A percentile compares a stretch with the other conserved stretches of the same genome.
phyloP scores from a whole-genome alignment of 2,888 invertebrate genomes.

The Trichogramma dendrolimi region DNA sequence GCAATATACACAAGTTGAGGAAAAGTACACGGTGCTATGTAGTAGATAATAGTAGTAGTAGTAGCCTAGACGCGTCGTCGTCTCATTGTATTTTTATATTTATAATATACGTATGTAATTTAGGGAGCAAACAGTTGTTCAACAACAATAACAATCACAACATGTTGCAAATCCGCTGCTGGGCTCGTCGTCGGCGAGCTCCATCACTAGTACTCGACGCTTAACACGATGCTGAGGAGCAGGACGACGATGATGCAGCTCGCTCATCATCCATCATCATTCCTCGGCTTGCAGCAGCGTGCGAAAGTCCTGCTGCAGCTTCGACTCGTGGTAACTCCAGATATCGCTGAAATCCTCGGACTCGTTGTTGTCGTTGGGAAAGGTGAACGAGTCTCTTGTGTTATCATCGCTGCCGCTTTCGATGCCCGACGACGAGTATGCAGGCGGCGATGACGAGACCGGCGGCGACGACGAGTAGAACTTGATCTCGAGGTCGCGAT shows the following conservation, averaged over 20 bases:
- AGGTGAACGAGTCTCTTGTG: slow-evolving; percentile 23
- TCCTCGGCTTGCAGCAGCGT: slow-evolving; percentile 48
- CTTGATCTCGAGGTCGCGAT: slow-evolving; percentile 74
- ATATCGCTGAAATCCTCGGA: slow-evolving; percentile 46
- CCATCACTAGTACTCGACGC: neutral
- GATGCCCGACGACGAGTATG: slow-evolving; percentile 59
- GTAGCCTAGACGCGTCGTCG: too few relatives aligned
- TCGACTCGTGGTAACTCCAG: slow-evolving; percentile 50
- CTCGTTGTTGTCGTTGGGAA: slow-evolving; percentile 36
- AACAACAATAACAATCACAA: too few relatives aligned
- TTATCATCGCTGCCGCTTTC: slow-evolving; percentile 29
- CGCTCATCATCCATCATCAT: slow-evolving; percentile 32
- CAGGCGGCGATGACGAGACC: neutral
- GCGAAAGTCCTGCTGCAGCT: slow-evolving; percentile 48
- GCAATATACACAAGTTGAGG: too few relatives aligned
- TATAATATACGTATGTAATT: too few relatives aligned
- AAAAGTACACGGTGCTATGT: too few relatives aligned
- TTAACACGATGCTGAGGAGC: too few relatives aligned
- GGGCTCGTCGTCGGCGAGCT: neutral
- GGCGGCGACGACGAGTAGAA: slow-evolving; percentile 65
- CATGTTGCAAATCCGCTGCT: too few relatives aligned
- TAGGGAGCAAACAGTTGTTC: too few relatives aligned
- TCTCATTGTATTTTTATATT: too few relatives aligned
- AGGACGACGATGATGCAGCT: too few relatives aligned
- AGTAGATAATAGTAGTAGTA: too few relatives aligned